Evolutionary conservation across 2,888 invertebrate species (phyloP), one percentile per base, ranked within the genome.

Genomic region (Labia minor): DNA sequence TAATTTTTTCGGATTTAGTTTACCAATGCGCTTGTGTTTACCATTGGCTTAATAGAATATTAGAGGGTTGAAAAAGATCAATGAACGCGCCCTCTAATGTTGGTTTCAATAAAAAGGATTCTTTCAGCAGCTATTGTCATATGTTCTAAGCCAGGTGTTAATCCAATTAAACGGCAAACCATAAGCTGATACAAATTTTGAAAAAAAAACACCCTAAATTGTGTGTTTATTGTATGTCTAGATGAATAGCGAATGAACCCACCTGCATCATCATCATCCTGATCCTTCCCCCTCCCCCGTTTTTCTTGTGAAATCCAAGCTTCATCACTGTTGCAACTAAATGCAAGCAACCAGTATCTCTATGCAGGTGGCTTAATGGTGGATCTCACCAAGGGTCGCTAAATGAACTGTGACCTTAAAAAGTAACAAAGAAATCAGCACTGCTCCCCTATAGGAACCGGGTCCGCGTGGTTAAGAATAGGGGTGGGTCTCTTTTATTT

Each of bases 391-490:
- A 3, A 49, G 49, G 49, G 49, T 49, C 49, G 49, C 16, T 49
- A 49, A 49, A 49, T 49, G 49, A 49, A 49, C 49, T 49, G 49
- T 49, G 49, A 49, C 49, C 49, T 49, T 49, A 49, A 49, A 49
- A 4, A 49, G 49, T 49, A 49, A 49, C 49, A 49, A 49, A 49
- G 49, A 49, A 16, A 49, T 49, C 49, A 26, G 26, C 26, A 26
- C 26, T 26, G 8, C 8, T 16, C 49, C 49, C 49, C 49, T 49
- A 11, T 49, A 8, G 3, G 3, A 16, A 49, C 49, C n/a, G 14
- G n/a, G 16, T 49, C n/a, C 49, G n/a, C 49, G 49, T 49, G 49
- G 49, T 49, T 3, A 49, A 49, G 49, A 49, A 49, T 49, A 49
- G 49, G 49, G 49, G 49, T 49, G 16, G 49, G n/a, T 49, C 49